Evolutionary conservation across 2,113 vertebrate species (phyloP).

Genomic region (Sus scrofa): DNA sequence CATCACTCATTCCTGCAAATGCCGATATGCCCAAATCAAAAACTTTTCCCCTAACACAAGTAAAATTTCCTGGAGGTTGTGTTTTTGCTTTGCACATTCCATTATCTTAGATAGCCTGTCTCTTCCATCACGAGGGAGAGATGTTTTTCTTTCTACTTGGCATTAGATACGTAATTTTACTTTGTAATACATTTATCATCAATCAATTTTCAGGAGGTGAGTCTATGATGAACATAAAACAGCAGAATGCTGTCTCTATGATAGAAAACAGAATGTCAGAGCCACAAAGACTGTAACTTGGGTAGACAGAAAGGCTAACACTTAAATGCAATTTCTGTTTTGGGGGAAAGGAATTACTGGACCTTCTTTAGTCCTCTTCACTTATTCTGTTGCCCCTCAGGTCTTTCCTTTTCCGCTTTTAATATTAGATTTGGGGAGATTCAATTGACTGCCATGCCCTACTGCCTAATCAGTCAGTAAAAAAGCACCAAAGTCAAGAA

Average conservation of each 20-base stretch:
- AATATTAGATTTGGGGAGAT: slow-evolving; percentile 85
- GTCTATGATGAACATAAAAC: slow-evolving; percentile 60
- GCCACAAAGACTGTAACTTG: slow-evolving; percentile 42
- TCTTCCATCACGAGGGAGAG: slow-evolving; percentile 49
- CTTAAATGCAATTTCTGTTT: slow-evolving; percentile 75
- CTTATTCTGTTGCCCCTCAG: slow-evolving; percentile 80
- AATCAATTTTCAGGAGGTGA: not conserved
- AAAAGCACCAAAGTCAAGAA: slow-evolving; percentile 81
- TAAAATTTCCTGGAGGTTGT: not conserved
- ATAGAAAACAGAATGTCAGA: slow-evolving; percentile 62
- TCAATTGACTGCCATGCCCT: slow-evolving; percentile 80
- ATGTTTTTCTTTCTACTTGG: slow-evolving; percentile 56
- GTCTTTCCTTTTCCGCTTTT: slow-evolving; percentile 82
- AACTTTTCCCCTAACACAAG: slow-evolving; percentile 11
- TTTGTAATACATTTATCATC: slow-evolving; percentile 65
- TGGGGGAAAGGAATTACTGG: slow-evolving; percentile 65
- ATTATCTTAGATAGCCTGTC: slow-evolving; percentile 57
- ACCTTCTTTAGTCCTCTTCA: slow-evolving; percentile 72
- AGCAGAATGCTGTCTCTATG: slow-evolving; percentile 11
- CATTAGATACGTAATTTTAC: slow-evolving; percentile 57
- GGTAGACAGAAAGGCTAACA: slow-evolving; percentile 75
- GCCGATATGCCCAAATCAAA: not conserved
- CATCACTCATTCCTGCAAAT: slow-evolving; percentile 32
- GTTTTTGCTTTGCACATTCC: not conserved
- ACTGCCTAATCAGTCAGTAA: slow-evolving; percentile 82